Evolutionary conservation across 53 echinoderm and acorn worm species (phyloP), one percentile per base, ranked within the genome.

Genomic region (Patiria pectinifera): DNA sequence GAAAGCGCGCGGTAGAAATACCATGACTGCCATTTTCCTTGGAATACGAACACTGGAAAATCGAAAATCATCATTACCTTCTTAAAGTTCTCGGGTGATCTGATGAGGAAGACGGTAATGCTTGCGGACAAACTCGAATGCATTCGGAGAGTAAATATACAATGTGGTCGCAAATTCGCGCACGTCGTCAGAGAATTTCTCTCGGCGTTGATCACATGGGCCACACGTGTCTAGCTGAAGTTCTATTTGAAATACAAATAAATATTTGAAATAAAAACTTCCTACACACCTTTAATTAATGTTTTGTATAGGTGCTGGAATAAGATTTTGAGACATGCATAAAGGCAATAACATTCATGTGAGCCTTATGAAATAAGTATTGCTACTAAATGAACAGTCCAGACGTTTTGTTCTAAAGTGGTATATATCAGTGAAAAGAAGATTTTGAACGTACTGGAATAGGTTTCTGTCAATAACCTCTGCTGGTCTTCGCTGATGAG

Each of bases 111-210:
- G 44, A 69, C 18, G 45, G 70, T 85, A 85, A 43, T 85, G 69
- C 70, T 85, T 69, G 46, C 85, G 45, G 69, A 85, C 83, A 10
- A 85, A 85, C 69, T 85, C 45, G n/a, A 48, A 85, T 19, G 69
- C 85, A 46, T 85, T 85, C 70, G 69, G 69, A 45, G 85, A 85
- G 35, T 85, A 85, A 22, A 85, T 85, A 69, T 85, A 85, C 12
- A 85, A 44, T 9, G 69, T 85, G 22, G 85, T 85, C 3, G 85
- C 85, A 85, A 85, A 85, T 45, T 85, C n/a, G 0, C 45, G 85
- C 85, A 85, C 58, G 69, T 85, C 69, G 18, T 85, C 69, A 4
- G 85, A 85, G 19, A 85, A 85, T 69, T 59, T 69, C 2, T 69
- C 25, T 58, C 45, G 69, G 60, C 25, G 85, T 45, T 11, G n/a